Evolutionary conservation across 2,888 invertebrate genomes (phyloP), one percentile per base, ranked within the genome.

Genomic region (Ormyrus rosae): DNA sequence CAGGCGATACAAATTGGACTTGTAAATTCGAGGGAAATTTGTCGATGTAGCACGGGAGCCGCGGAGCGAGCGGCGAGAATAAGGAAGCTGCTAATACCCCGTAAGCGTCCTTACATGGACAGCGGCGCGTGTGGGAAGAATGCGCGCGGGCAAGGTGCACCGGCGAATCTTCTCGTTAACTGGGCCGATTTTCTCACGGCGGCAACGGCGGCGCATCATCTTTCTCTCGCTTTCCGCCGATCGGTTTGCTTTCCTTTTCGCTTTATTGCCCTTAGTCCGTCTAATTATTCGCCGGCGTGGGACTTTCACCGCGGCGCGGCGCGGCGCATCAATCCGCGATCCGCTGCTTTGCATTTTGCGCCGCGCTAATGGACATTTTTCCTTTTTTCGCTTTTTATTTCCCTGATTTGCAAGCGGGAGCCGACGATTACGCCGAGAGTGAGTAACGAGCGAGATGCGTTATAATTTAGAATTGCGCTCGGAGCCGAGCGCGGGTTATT

Each of bases 251-350:
- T 67, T 77, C 58, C 51, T 77, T 72, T 81, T 81, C 80, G 46
- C 70, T 61, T 81, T 68, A 68, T 77, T 77, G 68, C 67, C 61
- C 70, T 75, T 71, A 46, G 61, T 56, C n/a, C 51, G 65, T 67
- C 65, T 81, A 81, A 81, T 81, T 81, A 58, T 81, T 81, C 72
- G 69, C n/a, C n/a, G 67, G 50, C 45, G 11, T 46, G 2, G n/a
- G 55, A 77, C 80, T 81, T 81, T 81, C 80, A 58, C 80, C 63
- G 13, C 19, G 69, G 13, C 19, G 69, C 56, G 71, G 51, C 51
- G 6, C 19, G 51, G 69, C 53, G 50, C 50, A 19, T n/a, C 34
- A 1, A n/a, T 68, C 45, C 34, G 19, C 53, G 7, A 34, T 34
- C 34, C 34, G 6, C 19, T 51, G 69, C 53, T 56, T 55, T 46